Percentiles rank a stretch among this genome's conserved stretches.
Conservation (phyloP, 2,113 vertebrate species). For the Mystacornis crossleyi region DNA sequence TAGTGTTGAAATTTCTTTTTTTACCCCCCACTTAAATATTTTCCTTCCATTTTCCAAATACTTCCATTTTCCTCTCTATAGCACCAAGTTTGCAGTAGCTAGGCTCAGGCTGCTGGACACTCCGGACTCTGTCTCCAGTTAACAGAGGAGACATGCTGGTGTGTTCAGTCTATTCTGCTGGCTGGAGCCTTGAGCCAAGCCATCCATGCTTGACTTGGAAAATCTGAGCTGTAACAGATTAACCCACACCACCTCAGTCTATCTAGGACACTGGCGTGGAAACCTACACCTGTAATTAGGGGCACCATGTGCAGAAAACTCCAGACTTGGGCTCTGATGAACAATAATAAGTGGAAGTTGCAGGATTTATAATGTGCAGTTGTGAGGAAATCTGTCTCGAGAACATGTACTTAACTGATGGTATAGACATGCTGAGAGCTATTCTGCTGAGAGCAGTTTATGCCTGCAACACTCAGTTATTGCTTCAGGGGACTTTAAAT, state of each 20-base stretch:
- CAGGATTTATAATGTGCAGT: background rate
- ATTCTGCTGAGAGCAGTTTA: slow-evolving; percentile 39
- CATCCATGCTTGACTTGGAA: fast-evolving
- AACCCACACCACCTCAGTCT: background rate
- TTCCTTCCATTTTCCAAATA: background rate
- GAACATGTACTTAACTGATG: slow-evolving; percentile 30
- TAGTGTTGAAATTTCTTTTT: background rate
- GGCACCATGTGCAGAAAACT: fast-evolving
- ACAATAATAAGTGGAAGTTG: background rate
- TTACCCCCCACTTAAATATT: background rate
- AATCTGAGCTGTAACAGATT: background rate
- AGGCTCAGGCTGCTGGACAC: background rate
- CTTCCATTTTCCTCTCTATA: background rate
- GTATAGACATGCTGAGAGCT: slow-evolving; percentile 20
- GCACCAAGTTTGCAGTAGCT: background rate
- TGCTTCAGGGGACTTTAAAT: slow-evolving; percentile 47
- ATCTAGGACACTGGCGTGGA: background rate
- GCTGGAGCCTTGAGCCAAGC: background rate
- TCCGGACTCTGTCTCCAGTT: background rate
- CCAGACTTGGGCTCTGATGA: background rate
- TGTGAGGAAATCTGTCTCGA: background rate
- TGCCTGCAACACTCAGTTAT: slow-evolving; percentile 21
- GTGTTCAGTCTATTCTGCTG: background rate
- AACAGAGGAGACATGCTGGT: fast-evolving
- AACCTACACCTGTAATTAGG: background rate